A percentile compares a stretch with the other conserved stretches of the same genome.
Evolutionary conservation across 2,888 invertebrate genomes (phyloP).

Genomic region (Ornithoptera priamus): DNA sequence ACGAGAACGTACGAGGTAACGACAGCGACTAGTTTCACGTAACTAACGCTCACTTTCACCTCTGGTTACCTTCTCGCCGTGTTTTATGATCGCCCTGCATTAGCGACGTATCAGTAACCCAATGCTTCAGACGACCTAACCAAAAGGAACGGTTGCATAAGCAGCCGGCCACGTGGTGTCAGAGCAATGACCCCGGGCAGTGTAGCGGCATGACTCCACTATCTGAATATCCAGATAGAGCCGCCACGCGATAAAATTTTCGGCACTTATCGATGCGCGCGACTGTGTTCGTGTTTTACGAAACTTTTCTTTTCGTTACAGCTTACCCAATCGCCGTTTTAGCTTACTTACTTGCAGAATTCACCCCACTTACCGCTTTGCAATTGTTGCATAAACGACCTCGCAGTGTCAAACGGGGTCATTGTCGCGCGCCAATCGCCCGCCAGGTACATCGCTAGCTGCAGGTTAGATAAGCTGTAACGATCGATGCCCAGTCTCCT

Average conservation of each 20-base stretch:
- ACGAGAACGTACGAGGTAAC: conserved; percentile 48
- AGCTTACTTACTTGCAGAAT: conserved; percentile 52
- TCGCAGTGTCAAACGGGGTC: conserved; percentile 73
- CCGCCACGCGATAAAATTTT: conserved; percentile 52
- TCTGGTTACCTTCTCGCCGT: conserved; percentile 20
- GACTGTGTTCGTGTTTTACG: conserved; percentile 22
- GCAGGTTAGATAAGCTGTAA: conserved; percentile 68
- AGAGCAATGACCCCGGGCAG: conserved; percentile 64
- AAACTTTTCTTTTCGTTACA: conserved; percentile 31
- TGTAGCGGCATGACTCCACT: conserved; percentile 56
- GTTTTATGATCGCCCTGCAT: conserved; percentile 13
- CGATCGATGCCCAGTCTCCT: conserved; percentile 72
- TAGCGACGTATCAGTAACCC: conserved; percentile 37
- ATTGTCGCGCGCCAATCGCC: conserved; percentile 59
- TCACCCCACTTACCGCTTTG: conserved; percentile 63
- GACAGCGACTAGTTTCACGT: conserved; percentile 39
- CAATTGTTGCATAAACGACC: conserved; percentile 76
- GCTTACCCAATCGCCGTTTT: conserved; percentile 64
- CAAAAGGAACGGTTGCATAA: conserved; percentile 54
- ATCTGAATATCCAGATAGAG: conserved; percentile 64
- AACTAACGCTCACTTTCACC: conserved; percentile 55
- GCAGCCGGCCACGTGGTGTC: conserved; percentile 59
- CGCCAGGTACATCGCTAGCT: conserved; percentile 39
- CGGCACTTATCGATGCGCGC: conserved; percentile 38
- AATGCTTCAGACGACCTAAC: conserved; percentile 46